phyloP scores from a whole-genome alignment of 2,888 invertebrate species.

The Hypomecis punctinalis region DNA sequence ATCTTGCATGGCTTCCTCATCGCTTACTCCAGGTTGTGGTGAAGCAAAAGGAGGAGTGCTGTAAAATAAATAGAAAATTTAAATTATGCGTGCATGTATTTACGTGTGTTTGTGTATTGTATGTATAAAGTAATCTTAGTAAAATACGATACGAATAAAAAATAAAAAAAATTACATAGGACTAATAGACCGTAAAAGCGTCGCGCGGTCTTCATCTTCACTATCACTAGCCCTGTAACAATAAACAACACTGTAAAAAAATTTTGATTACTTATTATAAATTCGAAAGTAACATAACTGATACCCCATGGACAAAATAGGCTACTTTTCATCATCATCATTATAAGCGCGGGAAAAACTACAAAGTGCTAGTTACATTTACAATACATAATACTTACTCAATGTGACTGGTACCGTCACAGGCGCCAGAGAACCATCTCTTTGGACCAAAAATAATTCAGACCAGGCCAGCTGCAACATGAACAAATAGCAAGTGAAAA shows the following conservation, averaged over 20 bases:
- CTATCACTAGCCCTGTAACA: background rate
- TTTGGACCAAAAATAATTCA: conserved; percentile 2
- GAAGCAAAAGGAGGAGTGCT: background rate
- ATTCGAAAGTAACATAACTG: background rate
- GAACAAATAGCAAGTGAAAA: background rate
- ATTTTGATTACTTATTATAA: background rate
- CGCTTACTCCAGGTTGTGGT: background rate
- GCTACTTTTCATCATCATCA: conserved; percentile 1
- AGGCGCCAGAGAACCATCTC: conserved; percentile 3
- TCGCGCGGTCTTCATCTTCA: background rate
- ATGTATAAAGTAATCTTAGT: no score
- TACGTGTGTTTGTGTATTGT: background rate
- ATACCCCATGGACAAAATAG: background rate
- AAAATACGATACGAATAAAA: background rate
- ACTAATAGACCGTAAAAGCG: background rate
- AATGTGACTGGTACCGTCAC: conserved; percentile 3
- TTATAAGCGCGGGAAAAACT: no score
- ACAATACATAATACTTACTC: conserved; percentile 3
- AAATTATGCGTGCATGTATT: background rate
- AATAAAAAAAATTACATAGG: conserved; percentile 1
- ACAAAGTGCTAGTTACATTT: background rate
- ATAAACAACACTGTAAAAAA: conserved; percentile 2
- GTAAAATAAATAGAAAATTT: conserved; percentile 5
- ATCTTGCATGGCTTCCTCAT: conserved; percentile 3
- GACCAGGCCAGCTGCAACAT: conserved; percentile 1